phyloP scores from a whole-genome alignment of 1,140 invertebrate species.

The Drosophila oshimai region DNA sequence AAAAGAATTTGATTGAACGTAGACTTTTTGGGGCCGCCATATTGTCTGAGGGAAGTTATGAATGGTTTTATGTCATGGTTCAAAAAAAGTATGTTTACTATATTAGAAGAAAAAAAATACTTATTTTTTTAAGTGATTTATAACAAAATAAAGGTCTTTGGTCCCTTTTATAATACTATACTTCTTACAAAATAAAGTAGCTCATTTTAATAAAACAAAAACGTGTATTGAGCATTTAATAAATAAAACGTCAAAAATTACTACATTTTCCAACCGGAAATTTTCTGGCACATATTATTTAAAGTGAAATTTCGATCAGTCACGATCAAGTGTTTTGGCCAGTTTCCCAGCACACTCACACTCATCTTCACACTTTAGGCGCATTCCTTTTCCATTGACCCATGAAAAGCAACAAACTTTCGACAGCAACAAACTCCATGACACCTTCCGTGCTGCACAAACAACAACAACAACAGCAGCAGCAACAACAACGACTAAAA shows the following conservation, averaged over 20 bases:
- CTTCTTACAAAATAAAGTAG: too few species aligned
- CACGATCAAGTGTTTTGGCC: slow-evolving; percentile 24
- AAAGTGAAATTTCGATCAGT: slow-evolving; percentile 25
- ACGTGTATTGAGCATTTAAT: too few species aligned
- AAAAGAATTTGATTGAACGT: neutral
- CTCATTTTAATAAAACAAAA: neutral
- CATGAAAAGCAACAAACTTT: slow-evolving; percentile 19
- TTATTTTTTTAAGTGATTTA: too few species aligned
- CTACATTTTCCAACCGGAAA: neutral
- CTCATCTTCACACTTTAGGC: slow-evolving; percentile 33
- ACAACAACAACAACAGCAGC: slow-evolving; percentile 1
- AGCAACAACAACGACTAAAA: slow-evolving; percentile 14
- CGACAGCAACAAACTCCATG: slow-evolving; percentile 13
- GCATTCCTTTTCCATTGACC: slow-evolving; percentile 48
- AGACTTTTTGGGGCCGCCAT: slow-evolving; percentile 16
- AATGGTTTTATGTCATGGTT: neutral
- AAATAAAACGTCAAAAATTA: too few species aligned
- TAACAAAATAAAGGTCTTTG: too few species aligned
- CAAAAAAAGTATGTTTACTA: neutral
- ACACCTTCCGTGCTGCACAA: slow-evolving; percentile 15
- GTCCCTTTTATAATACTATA: too few species aligned
- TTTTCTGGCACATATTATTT: neutral
- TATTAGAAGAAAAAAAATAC: neutral
- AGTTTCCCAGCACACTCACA: slow-evolving; percentile 11
- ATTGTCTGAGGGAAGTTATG: slow-evolving; percentile 38